Evolutionary conservation across 2,888 invertebrate genomes (phyloP).

Genomic region (Nezara viridula): DNA sequence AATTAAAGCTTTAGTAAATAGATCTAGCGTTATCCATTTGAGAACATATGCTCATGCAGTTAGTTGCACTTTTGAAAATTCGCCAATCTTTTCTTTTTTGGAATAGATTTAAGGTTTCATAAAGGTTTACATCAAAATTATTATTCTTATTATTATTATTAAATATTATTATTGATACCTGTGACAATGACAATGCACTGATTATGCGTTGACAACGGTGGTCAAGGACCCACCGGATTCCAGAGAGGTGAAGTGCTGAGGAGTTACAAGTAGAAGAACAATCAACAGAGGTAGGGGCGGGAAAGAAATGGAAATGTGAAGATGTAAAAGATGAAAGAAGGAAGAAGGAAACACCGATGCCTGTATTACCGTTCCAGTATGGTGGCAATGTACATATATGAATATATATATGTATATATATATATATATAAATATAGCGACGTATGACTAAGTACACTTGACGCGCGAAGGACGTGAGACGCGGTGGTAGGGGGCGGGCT

Average conservation of each 20-base stretch:
- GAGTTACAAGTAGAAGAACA: not conserved
- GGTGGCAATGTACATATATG: not conserved
- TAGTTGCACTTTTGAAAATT: not conserved
- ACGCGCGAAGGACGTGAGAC: not conserved
- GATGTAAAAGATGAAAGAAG: slow-evolving; percentile 31
- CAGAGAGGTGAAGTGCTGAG: not conserved
- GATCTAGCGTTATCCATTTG: not conserved
- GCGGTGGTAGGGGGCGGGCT: not conserved
- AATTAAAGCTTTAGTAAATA: slow-evolving; percentile 24
- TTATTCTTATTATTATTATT: not conserved
- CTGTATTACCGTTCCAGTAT: not conserved
- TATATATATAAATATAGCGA: slow-evolving; percentile 44
- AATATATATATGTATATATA: slow-evolving; percentile 25
- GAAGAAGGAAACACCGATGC: not conserved
- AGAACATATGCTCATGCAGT: slow-evolving; percentile 20
- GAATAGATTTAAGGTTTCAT: not conserved
- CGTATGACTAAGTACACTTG: too few species aligned
- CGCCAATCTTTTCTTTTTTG: not conserved
- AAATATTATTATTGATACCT: slow-evolving; percentile 49
- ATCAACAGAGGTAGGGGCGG: not conserved
- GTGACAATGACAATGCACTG: slow-evolving; percentile 41
- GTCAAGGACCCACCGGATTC: not conserved
- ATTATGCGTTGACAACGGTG: slow-evolving; percentile 34
- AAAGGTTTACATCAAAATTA: slow-evolving; percentile 2
- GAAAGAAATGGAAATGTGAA: slow-evolving; percentile 33